Evolutionary conservation across 2,888 invertebrate genomes (phyloP), one percentile per base, ranked within the genome.

Genomic region (Dryocosmus kuriphilus): DNA sequence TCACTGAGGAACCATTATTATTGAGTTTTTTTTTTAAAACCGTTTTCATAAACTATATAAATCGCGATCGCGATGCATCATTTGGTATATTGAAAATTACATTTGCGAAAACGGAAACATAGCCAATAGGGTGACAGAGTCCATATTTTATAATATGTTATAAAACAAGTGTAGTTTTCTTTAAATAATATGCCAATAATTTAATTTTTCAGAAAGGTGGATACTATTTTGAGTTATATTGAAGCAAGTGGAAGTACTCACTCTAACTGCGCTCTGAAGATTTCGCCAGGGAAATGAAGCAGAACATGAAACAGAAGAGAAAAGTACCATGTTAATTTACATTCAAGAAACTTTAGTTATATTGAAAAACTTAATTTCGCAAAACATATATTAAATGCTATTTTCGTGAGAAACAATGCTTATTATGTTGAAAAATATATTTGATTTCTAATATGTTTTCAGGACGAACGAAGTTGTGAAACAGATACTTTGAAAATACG

Each of bases 281-380:
- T 80, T 83, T 85, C 84, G 82, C 82, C 78, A 83, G 83, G 81
- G 84, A 81, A 82, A 82, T 84, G 82, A 82, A 87, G 87, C 84
- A 84, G 90, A 85, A 93, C 93, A 93, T 93, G 93, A 85, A 93
- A 93, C 92, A 91, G 92, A 91, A 86, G 11, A 46, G 41, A 27
- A 67, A 46, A 46, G 19, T 19, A 67, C 30, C 27, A 41, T 9
- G 19, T 46, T 41, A 46, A 67, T 65, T 65, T 41, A 65, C 1
- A 24, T 57, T 27, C 38, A 24, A 22, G 7, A 24, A 65, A 41
- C 3, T n/a, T 57, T 0, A 1, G 24, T 14, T 27, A 57, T 14
- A 57, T 22, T 57, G 11, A 57, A 14, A 22, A 1, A 57, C 22
- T 24, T 57, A 19, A 8, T 51, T 51, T 11, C 11, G 9, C 11